Percentiles rank a stretch among this genome's conserved stretches.
Evolutionary conservation across 2,113 vertebrate species (phyloP).

Genomic region (Muntiacus muntjak): DNA sequence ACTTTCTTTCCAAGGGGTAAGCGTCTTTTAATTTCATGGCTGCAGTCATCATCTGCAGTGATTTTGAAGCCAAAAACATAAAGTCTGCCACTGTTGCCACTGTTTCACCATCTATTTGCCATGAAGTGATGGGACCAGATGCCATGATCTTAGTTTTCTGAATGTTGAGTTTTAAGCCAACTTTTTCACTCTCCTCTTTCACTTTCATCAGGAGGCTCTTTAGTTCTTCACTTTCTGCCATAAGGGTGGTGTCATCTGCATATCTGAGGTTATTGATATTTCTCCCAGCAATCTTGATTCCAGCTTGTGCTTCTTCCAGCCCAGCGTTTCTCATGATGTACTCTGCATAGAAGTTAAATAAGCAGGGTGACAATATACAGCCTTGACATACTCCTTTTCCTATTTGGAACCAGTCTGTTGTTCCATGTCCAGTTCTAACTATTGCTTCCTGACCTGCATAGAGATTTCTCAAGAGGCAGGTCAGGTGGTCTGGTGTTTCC

Average conservation of each 20-base stretch:
- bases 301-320: background rate
- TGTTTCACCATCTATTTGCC: background rate
- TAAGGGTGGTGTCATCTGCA: background rate
- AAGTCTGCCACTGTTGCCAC: background rate
- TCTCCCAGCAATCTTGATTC: fast-evolving
- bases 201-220: background rate
- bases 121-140: background rate
- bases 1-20: background rate
- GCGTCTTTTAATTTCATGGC: background rate
- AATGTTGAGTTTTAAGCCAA: background rate
- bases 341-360: background rate
- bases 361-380: background rate
- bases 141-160: background rate
- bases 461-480: background rate
- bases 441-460: background rate
- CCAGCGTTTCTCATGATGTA: background rate
- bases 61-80: background rate
- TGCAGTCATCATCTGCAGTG: background rate
- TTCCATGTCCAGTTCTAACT: background rate
- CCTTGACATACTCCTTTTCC: background rate
- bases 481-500: background rate
- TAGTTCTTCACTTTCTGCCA: background rate
- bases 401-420: background rate
- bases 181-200: background rate
- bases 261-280: background rate